Base-by-base conservation (phyloP, 2,888 invertebrate species). In the Cremastinae sp. region DNA sequence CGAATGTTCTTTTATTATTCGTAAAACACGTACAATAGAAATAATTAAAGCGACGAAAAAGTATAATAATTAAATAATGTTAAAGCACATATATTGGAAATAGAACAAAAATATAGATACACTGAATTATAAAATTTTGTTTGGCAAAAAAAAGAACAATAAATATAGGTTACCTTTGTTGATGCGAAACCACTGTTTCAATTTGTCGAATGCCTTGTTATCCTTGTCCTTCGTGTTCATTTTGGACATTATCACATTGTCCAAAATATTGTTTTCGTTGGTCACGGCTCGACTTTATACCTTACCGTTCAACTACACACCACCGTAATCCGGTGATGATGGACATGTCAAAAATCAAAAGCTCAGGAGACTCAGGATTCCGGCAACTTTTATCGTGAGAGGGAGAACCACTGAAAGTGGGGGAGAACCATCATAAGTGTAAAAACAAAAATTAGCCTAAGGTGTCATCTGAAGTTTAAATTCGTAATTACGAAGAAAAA, bases 151-250 rank as follows among this genome's bases (percentile, higher is more conserved):
- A 22, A 7, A 77, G 56, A 10, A 8, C 51, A 28, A 49, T 1
- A 56, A 36, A 51, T 9, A n/a, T 20, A 71, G 62, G 74, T 84
- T 80, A 90, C 89, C 90, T 89, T 92, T 92, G 83, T 92, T 92
- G 82, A 93, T 91, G 80, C 93, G 93, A 90, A 95, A 95, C 90
- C 94, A 94, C 87, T 93, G 93, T 90, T 94, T 95, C 80, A 96
- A 90, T 90, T 93, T 94, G 85, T 95, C 95, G 75, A 95, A 91
- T 74, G 93, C 92, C 90, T 94, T 94, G 84, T 91, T 92, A 87
- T 94, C 94, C 87, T 93, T 93, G 86, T 94, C 94, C 90, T 93
- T 93, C 74, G 93, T 92, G 89, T 91, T 92, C 93, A 94, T 94
- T 88, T 91, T 92, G 74, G 87, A 88, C 84, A 88, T 87, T 78